A percentile compares a stretch with the other conserved stretches of the same genome.
phyloP scores from a whole-genome alignment of 1,140 invertebrate genomes.

The Cecropterus lyciades region DNA sequence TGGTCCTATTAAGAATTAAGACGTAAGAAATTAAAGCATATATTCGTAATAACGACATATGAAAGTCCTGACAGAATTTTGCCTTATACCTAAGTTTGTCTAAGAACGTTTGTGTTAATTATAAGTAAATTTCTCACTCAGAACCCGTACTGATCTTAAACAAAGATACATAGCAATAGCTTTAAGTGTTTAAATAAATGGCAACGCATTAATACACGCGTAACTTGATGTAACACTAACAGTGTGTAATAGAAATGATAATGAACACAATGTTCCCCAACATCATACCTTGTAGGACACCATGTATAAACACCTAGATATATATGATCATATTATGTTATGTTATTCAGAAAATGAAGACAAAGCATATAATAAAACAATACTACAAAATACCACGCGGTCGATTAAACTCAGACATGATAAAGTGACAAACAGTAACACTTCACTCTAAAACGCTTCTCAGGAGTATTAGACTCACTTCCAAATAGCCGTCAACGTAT shows the following conservation, averaged over 20 bases:
- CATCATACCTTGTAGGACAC: slow-evolving; percentile 58
- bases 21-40: neutral
- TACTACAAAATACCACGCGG: slow-evolving; percentile 30
- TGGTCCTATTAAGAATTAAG: neutral
- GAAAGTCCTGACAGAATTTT: too few species aligned
- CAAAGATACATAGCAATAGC: slow-evolving; percentile 64
- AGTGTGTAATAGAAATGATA: slow-evolving; percentile 34
- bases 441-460: slow-evolving; percentile 73
- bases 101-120: neutral
- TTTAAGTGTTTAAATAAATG: slow-evolving; percentile 78
- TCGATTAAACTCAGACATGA: slow-evolving; percentile 25
- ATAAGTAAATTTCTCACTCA: slow-evolving; percentile 56
- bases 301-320: slow-evolving; percentile 45
- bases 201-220: slow-evolving; percentile 67
- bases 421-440: slow-evolving; percentile 54
- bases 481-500: slow-evolving; percentile 77
- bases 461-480: slow-evolving; percentile 78
- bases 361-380: slow-evolving; percentile 33
- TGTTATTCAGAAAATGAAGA: slow-evolving; percentile 29
- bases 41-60: too few species aligned
- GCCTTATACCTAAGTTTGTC: too few species aligned
- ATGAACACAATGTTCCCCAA: slow-evolving; percentile 45
- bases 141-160: slow-evolving; percentile 51
- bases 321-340: slow-evolving; percentile 36
- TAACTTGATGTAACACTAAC: slow-evolving; percentile 54